These are phyloP conservation scores for Pogonophryne albipinna DNA, from an alignment of 2,797 vertebrate species.

Conservation along the genomic window DNA sequence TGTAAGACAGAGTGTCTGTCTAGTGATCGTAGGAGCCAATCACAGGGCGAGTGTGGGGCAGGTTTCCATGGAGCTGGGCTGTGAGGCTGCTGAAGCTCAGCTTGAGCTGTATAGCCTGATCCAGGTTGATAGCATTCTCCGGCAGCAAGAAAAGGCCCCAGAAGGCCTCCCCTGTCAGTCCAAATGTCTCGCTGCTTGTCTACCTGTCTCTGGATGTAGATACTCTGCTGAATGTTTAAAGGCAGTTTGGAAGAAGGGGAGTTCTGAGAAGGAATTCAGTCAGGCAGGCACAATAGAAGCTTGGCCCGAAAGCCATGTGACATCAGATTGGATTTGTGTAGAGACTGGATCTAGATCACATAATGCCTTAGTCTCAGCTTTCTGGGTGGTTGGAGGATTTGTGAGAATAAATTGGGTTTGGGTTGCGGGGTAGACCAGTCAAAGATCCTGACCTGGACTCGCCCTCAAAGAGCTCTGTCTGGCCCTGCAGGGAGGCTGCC, in stretches of 20 bases:
- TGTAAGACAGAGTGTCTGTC: slow-evolving; percentile 78
- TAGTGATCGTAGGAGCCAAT: slow-evolving; percentile 75
- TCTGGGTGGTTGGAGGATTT: slow-evolving; percentile 26
- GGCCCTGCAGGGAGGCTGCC: slow-evolving; percentile 48
- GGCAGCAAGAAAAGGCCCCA: slow-evolving; percentile 59
- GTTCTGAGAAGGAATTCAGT: slow-evolving; percentile 48
- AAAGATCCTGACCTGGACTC: slow-evolving; percentile 49
- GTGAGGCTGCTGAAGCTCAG: slow-evolving; percentile 63
- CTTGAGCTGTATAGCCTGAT: slow-evolving; percentile 63
- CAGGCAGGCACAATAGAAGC: slow-evolving; percentile 52
- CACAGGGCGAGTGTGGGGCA: slow-evolving; percentile 62
- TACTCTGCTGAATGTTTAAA: slow-evolving; percentile 48
- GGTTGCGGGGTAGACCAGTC: slow-evolving; percentile 48
- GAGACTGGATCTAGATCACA: slow-evolving; percentile 41
- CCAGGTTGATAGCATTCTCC: slow-evolving; percentile 69
- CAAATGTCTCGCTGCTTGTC: slow-evolving; percentile 53
- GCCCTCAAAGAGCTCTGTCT: slow-evolving; percentile 55
- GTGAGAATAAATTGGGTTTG: slow-evolving; percentile 16
- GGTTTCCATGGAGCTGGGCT: slow-evolving; percentile 78
- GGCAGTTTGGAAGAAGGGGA: slow-evolving; percentile 29
- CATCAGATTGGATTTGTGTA: slow-evolving; percentile 65
- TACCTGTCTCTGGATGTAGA: slow-evolving; percentile 53
- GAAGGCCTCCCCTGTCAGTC: slow-evolving; percentile 58
- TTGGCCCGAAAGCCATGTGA: slow-evolving; percentile 38
- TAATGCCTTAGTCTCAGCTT: slow-evolving; percentile 27